Evolutionary conservation across 92 coral and sea anemone genomes (phyloP), one percentile per base, ranked within the genome.

Genomic region (Actinernus sp.): DNA sequence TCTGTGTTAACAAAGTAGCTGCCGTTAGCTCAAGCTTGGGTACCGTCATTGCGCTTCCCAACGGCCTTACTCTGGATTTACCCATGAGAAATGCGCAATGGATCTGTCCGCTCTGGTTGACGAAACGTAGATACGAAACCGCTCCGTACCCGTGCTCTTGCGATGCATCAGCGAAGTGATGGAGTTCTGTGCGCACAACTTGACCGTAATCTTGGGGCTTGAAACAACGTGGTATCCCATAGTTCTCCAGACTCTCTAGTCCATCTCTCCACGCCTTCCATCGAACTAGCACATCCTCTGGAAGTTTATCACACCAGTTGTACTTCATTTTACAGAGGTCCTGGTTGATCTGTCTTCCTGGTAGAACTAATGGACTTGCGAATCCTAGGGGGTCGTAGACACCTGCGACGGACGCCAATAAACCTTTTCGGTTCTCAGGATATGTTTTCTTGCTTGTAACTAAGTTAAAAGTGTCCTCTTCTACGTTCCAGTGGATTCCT

Each of bases 91-190:
- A 62, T 31, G 72, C 26, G 36, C 87, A 73, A 60, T 79, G 83
- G n/a, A 86, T 61, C 7, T 62, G 46, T 22, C 58, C 92, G 37
- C 21, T 21, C 2, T 58, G 40, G 55, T 66, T 79, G 14, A 60
- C 59, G 4, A 76, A 46, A 22, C 89, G 77, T 36, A 87, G 37
- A 51, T 87, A 81, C 13, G 89, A 88, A 18, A 54, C 93, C 59
- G 86, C 76, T 30, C 85, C 89, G 56, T 63, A 88, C 30, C 86
- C 93, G 51, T 87, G 88, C 61, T 75, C 93, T 62, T 81, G 82
- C 3, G 88, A 75, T 2, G 86, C 79, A 36, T 79, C 76, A 2
- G 84, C n/a, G 48, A 77, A 67, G 65, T 77, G 76, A 41, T 70
- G 78, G 0, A 72, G 18, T 68, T 84, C 80, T 3, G 78, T 65